Base-by-base conservation (phyloP, 2,888 invertebrate genomes). In the Drosophila sordidula region DNA sequence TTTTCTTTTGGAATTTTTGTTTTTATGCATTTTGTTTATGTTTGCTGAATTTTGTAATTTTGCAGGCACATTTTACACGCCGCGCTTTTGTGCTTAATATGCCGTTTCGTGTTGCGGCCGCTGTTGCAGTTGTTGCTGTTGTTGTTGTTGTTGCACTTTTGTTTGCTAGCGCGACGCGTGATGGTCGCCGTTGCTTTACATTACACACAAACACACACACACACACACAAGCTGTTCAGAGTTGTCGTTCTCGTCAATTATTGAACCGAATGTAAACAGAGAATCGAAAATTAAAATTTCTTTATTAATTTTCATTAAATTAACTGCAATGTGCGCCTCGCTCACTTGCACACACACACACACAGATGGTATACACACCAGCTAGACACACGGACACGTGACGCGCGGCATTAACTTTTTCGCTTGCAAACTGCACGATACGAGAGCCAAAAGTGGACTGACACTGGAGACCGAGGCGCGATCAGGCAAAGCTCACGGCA, bases 401-500 rank as follows among this genome's bases (percentile, higher is more conserved):
- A 70, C 75, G 77, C 72, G 72, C 77, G 77, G 54, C 75, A 71
- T 64, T 59, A 64, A 68, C 65, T 63, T 55, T 42, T 67, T 69
- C 63, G 46, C 61, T 69, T 63, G 63, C 74, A 59, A 68, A 83
- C 86, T 86, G 76, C 69, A 84, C 82, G 78, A 56, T 57, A 62
- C 73, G 81, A 83, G 81, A 84, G 87, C 74, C 81, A 76, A 83
- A 87, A 74, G 78, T 76, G 70, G 84, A 83, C 82, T 83, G 76
- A 78, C 66, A 77, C 74, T 39, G 51, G 62, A 58, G 68, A 71
- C 74, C 44, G 73, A 68, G 62, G 52, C 61, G 59, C 85, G 82
- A 83, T 86, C 83, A 80, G 86, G 66, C 82, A 83, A 87, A 83
- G 87, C 82, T 87, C 87, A 80, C 75, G 68, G 68, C 72, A 34